Conservation (phyloP, 2,113 vertebrate genomes). For the Lagopus leucura region DNA sequence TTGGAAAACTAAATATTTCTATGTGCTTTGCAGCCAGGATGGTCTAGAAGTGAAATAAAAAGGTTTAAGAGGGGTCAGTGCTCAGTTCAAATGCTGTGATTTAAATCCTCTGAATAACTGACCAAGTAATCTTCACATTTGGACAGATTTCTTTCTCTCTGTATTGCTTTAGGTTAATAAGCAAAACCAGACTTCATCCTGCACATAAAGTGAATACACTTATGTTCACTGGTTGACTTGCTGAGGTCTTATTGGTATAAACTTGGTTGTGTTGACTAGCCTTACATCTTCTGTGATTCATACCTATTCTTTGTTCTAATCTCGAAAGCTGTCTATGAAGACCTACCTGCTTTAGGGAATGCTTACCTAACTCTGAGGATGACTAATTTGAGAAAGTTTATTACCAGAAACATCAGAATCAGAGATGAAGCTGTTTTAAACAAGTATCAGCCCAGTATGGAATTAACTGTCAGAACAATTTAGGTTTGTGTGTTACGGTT, state of each 20-base stretch:
- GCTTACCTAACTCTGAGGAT: neutral
- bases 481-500: neutral
- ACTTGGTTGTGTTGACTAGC: neutral
- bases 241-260: neutral
- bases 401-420: neutral
- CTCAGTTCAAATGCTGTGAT: neutral
- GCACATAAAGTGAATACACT: neutral
- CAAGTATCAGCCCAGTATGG: neutral
- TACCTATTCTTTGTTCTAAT: neutral
- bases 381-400: neutral
- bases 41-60: neutral
- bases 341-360: neutral
- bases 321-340: neutral
- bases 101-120: neutral
- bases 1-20: neutral
- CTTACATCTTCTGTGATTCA: neutral
- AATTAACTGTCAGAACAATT: conserved; percentile 20
- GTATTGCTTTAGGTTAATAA: neutral
- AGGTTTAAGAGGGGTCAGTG: neutral
- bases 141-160: neutral
- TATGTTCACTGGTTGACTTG: neutral
- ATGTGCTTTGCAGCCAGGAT: neutral
- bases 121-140: neutral
- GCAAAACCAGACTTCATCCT: neutral
- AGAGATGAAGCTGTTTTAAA: neutral